A percentile compares a stretch with the other conserved stretches of the same genome.
These are phyloP conservation scores for Trissolcus japonicus DNA, from an alignment of 2,888 invertebrate genomes.

Conservation along the genomic window DNA sequence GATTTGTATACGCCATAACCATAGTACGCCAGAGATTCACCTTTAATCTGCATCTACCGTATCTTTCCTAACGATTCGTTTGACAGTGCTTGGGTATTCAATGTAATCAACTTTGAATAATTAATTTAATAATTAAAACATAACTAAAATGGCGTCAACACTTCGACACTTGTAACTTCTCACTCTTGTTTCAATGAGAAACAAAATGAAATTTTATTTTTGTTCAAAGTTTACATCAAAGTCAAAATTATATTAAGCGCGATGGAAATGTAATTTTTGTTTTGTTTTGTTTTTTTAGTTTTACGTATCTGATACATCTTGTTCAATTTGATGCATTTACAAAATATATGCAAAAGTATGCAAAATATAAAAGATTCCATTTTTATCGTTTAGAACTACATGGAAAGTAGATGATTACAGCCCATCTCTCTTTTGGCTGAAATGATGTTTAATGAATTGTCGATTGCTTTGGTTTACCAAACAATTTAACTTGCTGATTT, in stretches of 20 bases:
- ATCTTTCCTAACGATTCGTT: constrained; percentile 57
- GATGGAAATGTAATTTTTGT: too few relatives aligned
- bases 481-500: constrained; percentile 2
- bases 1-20: constrained; percentile 51
- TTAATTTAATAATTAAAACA: constrained; percentile 48
- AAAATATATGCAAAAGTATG: too few relatives aligned
- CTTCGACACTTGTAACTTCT: neutral
- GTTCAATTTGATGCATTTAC: too few relatives aligned
- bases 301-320: too few relatives aligned
- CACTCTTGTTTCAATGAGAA: too few relatives aligned
- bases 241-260: too few relatives aligned
- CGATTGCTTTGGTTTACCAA: constrained; percentile 1
- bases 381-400: constrained; percentile 14
- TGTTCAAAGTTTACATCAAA: too few relatives aligned
- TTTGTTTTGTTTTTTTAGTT: too few relatives aligned
- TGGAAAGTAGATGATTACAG: neutral
- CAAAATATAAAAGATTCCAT: too few relatives aligned
- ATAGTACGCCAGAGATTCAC: constrained; percentile 54
- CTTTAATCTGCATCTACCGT: constrained; percentile 54
- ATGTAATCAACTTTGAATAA: constrained; percentile 39
- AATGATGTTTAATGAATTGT: constrained; percentile 11
- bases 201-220: too few relatives aligned
- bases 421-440: neutral
- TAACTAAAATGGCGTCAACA: constrained; percentile 16
- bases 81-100: constrained; percentile 51